Percentiles rank a stretch among this genome's conserved stretches.
phyloP scores from a whole-genome alignment of 92 coral and sea anemone species.

The Heteractis magnifica region DNA sequence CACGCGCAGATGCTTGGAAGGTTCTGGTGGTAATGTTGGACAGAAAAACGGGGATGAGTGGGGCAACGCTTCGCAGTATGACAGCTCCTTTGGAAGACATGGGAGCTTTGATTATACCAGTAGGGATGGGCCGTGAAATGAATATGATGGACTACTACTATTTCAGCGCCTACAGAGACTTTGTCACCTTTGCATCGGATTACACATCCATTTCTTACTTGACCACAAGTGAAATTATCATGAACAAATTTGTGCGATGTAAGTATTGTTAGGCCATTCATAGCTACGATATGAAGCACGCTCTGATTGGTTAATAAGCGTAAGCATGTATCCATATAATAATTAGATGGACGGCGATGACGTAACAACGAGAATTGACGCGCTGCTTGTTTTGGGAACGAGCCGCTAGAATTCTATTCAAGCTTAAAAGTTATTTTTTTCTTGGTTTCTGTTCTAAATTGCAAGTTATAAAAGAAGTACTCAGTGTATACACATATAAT shows the following conservation, averaged over 20 bases:
- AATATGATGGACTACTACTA: conserved; percentile 26
- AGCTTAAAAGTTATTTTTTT: too few species aligned
- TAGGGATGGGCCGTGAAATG: conserved; percentile 24
- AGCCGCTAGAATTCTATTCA: too few species aligned
- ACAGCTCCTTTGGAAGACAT: conserved; percentile 14
- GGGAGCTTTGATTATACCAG: conserved; percentile 27
- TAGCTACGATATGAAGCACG: too few species aligned
- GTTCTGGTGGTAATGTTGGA: conserved; percentile 36
- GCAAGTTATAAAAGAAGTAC: too few species aligned
- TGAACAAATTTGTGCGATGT: conserved; percentile 24
- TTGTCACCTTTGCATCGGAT: conserved; percentile 25
- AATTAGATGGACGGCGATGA: too few species aligned
- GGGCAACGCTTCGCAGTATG: background rate
- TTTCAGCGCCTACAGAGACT: conserved; percentile 31
- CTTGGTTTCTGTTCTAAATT: too few species aligned
- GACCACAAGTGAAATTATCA: conserved; percentile 17
- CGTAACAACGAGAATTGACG: too few species aligned
- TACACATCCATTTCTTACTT: conserved; percentile 24
- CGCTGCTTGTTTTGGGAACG: too few species aligned
- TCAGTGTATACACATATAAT: too few species aligned
- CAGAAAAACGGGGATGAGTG: background rate
- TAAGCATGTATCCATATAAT: too few species aligned
- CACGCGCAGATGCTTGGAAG: conserved; percentile 34
- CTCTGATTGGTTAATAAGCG: too few species aligned
- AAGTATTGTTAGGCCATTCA: background rate